These are phyloP conservation scores for Meiosimyza decipiens DNA, from an alignment of 2,888 invertebrate genomes.

Conservation along the genomic window DNA sequence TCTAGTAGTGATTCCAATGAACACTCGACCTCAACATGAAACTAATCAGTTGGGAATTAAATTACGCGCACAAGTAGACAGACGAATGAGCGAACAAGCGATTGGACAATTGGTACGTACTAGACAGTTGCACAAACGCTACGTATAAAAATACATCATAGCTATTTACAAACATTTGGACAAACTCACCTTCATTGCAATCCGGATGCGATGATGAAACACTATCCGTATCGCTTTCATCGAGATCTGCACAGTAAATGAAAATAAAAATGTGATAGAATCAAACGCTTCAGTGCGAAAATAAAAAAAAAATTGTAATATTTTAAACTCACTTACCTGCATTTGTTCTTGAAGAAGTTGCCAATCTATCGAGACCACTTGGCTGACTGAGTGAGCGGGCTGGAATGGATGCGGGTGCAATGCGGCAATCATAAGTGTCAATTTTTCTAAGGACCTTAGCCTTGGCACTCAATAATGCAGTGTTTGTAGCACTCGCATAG, in stretches of 20 bases:
- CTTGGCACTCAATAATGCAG: slow-evolving; percentile 45
- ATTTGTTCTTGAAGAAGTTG: slow-evolving; percentile 32
- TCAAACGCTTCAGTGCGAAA: neutral
- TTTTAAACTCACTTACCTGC: slow-evolving; percentile 29
- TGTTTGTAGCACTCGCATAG: neutral
- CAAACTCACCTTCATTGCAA: slow-evolving; percentile 59
- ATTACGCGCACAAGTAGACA: slow-evolving; percentile 22
- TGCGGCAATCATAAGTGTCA: slow-evolving; percentile 50
- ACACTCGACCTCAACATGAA: slow-evolving; percentile 20
- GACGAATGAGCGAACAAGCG: neutral
- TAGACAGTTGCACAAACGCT: neutral
- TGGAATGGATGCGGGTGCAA: slow-evolving; percentile 55
- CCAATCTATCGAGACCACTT: slow-evolving; percentile 58
- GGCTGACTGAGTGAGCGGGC: slow-evolving; percentile 78
- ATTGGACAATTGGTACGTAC: neutral
- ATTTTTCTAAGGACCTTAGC: slow-evolving; percentile 56
- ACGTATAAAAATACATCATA: neutral
- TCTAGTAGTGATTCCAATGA: neutral
- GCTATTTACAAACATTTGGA: neutral
- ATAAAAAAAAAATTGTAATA: neutral
- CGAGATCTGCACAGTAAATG: slow-evolving; percentile 49
- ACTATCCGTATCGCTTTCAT: slow-evolving; percentile 67
- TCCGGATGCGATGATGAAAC: slow-evolving; percentile 59
- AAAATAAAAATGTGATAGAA: slow-evolving; percentile 15
- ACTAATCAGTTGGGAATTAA: slow-evolving; percentile 16